Evolutionary conservation across 2,113 vertebrate genomes (phyloP).

Genomic region (Lontra canadensis): DNA sequence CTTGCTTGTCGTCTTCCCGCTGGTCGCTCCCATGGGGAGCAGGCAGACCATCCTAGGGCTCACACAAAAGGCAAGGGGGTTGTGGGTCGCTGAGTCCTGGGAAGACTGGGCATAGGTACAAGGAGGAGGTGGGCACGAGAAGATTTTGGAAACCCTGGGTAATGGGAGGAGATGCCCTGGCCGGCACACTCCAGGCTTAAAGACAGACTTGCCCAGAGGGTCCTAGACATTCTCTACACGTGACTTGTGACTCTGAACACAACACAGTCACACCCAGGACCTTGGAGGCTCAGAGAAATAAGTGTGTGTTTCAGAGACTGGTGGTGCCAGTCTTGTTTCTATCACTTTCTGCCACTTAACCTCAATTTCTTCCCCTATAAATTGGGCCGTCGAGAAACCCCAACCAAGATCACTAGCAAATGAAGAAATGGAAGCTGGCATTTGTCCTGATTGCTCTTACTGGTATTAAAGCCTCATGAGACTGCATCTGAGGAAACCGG

Average conservation of each 20-base stretch:
- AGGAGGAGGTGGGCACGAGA: not conserved
- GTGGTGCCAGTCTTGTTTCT: not conserved
- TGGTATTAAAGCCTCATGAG: not conserved
- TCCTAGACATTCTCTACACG: accelerated
- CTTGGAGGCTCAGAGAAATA: not conserved
- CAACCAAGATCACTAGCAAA: not conserved
- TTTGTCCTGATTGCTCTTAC: not conserved
- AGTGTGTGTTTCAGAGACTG: not conserved
- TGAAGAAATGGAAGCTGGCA: not conserved
- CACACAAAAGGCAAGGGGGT: not conserved
- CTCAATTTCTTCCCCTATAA: not conserved
- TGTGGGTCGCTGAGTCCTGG: not conserved
- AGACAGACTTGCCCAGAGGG: not conserved
- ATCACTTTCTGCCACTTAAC: not conserved
- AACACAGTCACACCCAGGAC: accelerated
- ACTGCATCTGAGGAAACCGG: not conserved
- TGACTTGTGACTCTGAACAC: not conserved
- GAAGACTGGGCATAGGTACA: not conserved
- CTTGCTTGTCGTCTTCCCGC: not conserved
- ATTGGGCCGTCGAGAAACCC: not conserved
- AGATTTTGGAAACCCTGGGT: not conserved
- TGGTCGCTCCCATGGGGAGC: not conserved
- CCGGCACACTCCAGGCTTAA: accelerated
- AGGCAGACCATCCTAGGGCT: not conserved
- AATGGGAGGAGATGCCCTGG: not conserved